A percentile compares a stretch with the other conserved stretches of the same genome.
Evolutionary conservation across 2,113 vertebrate genomes (phyloP).

Genomic region (Ailurus styani): DNA sequence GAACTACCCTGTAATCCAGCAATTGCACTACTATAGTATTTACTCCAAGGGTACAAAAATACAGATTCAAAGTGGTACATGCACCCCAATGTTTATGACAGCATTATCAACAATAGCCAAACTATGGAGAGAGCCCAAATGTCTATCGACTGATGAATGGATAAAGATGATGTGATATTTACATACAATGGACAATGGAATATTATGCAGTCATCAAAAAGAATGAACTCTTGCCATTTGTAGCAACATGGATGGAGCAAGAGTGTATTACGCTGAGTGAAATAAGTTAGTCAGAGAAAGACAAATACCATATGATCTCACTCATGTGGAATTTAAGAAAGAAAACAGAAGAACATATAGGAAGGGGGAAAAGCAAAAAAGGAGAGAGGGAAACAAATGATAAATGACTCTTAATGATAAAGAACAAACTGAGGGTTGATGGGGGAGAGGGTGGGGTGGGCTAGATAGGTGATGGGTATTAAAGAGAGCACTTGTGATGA

Average conservation of each 20-base stretch:
- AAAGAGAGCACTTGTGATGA: not conserved
- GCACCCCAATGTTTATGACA: not conserved
- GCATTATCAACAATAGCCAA: not conserved
- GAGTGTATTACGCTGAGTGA: not conserved
- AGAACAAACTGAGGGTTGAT: not conserved
- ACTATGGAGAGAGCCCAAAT: not conserved
- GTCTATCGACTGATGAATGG: too few relatives aligned
- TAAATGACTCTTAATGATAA: not conserved
- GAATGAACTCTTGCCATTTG: not conserved
- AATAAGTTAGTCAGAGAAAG: not conserved
- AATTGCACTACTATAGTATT: not conserved
- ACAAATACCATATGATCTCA: not conserved
- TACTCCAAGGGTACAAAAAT: not conserved
- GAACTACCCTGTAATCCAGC: not conserved
- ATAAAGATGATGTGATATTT: too few relatives aligned
- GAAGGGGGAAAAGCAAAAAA: not conserved
- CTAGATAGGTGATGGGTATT: not conserved
- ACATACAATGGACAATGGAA: too few relatives aligned
- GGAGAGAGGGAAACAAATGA: not conserved
- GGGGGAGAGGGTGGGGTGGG: not conserved
- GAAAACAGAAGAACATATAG: not conserved
- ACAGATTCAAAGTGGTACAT: not conserved
- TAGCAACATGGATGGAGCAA: not conserved
- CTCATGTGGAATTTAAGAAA: not conserved
- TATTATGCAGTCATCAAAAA: not conserved